Percentiles rank a stretch among this genome's conserved stretches.
Conservation (phyloP, 2,888 invertebrate genomes). For the Calameuta idolon region DNA sequence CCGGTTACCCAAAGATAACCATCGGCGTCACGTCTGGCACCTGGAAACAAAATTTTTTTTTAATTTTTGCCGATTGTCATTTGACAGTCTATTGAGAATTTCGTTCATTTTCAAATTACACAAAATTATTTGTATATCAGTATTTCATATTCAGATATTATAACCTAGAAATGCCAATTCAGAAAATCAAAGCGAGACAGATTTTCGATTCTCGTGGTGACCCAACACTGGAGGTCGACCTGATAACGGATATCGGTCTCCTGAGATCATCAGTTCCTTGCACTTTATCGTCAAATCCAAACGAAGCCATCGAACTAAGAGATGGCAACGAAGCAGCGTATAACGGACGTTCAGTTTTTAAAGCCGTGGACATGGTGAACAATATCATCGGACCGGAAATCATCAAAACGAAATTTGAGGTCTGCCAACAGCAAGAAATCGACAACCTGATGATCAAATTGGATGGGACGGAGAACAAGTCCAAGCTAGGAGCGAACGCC, state of each 20-base stretch:
- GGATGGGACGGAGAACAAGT: constrained; percentile 58
- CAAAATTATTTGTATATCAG: background rate
- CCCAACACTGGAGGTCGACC: constrained; percentile 73
- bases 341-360: constrained; percentile 52
- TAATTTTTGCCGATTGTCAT: background rate
- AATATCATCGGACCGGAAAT: constrained; percentile 58
- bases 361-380: constrained; percentile 57
- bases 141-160: background rate
- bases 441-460: constrained; percentile 51
- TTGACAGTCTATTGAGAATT: background rate
- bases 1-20: constrained; percentile 98
- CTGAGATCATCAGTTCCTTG: constrained; percentile 56
- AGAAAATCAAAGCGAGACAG: constrained; percentile 73
- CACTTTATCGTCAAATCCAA: constrained; percentile 39
- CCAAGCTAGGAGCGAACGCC: constrained; percentile 57
- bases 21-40: constrained; percentile 90
- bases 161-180: constrained; percentile 69
- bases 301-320: constrained; percentile 50
- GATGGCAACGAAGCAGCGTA: constrained; percentile 52
- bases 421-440: constrained; percentile 57
- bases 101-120: background rate
- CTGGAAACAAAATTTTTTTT: constrained; percentile 67
- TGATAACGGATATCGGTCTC: constrained; percentile 59
- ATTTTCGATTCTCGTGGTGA: constrained; percentile 79
- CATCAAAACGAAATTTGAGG: constrained; percentile 52